Conservation (phyloP, 2,797 vertebrate genomes). For the Lacerta viridis region DNA sequence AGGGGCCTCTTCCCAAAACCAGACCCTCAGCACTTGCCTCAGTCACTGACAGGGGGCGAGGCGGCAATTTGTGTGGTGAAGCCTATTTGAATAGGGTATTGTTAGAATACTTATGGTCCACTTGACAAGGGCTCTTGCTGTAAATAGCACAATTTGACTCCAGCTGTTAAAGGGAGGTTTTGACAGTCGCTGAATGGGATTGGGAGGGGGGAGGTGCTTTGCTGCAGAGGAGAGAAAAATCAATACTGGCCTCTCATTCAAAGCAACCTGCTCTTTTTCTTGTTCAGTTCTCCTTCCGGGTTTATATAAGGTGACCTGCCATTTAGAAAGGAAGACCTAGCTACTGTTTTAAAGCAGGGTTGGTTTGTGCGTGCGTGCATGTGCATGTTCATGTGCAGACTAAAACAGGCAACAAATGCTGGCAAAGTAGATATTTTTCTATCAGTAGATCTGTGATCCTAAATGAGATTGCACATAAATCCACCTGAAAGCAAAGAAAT, state of each 20-base stretch:
- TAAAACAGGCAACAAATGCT: slow-evolving; percentile 48
- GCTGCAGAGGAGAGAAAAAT: slow-evolving; percentile 94
- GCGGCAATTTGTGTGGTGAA: slow-evolving; percentile 88
- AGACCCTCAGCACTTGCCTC: slow-evolving; percentile 82
- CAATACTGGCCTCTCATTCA: slow-evolving; percentile 94
- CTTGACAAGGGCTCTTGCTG: slow-evolving; percentile 92
- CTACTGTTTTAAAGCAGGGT: slow-evolving; percentile 72
- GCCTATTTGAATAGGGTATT: slow-evolving; percentile 89
- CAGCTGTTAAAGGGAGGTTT: slow-evolving; percentile 97
- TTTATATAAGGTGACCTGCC: slow-evolving; percentile 81
- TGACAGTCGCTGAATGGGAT: slow-evolving; percentile 96
- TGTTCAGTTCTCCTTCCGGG: slow-evolving; percentile 72
- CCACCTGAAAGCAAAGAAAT: not conserved
- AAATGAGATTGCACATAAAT: not conserved
- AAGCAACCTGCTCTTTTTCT: slow-evolving; percentile 88
- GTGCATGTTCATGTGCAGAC: slow-evolving; percentile 56
- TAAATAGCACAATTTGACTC: slow-evolving; percentile 99
- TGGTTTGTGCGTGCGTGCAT: slow-evolving; percentile 45
- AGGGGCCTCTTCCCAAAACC: slow-evolving; percentile 79
- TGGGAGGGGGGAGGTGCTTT: slow-evolving; percentile 85
- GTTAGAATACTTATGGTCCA: slow-evolving; percentile 88
- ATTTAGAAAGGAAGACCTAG: slow-evolving; percentile 76
- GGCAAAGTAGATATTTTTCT: slow-evolving; percentile 41
- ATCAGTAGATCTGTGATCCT: not conserved
- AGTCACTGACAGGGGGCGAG: slow-evolving; percentile 83